phyloP scores from a whole-genome alignment of 2,888 invertebrate genomes.

The Piscicola geometra region DNA sequence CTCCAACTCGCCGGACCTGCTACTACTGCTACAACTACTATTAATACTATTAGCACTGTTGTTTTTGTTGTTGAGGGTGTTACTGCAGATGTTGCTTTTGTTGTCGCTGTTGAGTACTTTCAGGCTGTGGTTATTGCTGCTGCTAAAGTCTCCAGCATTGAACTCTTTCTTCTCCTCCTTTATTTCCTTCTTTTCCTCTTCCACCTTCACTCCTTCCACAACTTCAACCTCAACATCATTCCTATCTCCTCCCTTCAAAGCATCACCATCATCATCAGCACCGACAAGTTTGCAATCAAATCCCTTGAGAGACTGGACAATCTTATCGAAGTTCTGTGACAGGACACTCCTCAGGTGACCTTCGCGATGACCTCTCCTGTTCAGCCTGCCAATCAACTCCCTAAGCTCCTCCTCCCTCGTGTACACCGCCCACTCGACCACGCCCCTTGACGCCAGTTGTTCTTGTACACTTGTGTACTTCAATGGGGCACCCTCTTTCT shows the following conservation, averaged over 20 bases:
- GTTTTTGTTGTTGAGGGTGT: neutral
- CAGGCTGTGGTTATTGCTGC: neutral
- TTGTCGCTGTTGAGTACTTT: neutral
- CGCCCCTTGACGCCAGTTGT: slow-evolving; percentile 33
- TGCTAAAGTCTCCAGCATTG: neutral
- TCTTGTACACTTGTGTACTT: slow-evolving; percentile 27
- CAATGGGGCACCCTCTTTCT: neutral
- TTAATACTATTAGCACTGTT: neutral
- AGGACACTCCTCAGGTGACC: slow-evolving; percentile 62
- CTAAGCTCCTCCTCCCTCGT: slow-evolving; percentile 63
- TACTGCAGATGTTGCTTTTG: neutral
- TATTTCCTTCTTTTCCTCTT: neutral
- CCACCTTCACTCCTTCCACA: neutral
- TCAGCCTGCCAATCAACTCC: slow-evolving; percentile 68
- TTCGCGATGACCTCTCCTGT: slow-evolving; percentile 79
- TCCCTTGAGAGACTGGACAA: slow-evolving; percentile 4
- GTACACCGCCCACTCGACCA: slow-evolving; percentile 38
- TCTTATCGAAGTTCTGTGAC: neutral
- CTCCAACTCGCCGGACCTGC: slow-evolving; percentile 22
- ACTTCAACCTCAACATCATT: neutral
- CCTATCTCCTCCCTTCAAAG: slow-evolving; percentile 50
- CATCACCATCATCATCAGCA: slow-evolving; percentile 58
- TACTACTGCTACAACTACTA: neutral
- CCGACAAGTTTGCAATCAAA: slow-evolving; percentile 3
- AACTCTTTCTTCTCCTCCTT: slow-evolving; percentile 1